Conservation (phyloP, 1,140 invertebrate genomes). For the Acromyrmex charruanus region DNA sequence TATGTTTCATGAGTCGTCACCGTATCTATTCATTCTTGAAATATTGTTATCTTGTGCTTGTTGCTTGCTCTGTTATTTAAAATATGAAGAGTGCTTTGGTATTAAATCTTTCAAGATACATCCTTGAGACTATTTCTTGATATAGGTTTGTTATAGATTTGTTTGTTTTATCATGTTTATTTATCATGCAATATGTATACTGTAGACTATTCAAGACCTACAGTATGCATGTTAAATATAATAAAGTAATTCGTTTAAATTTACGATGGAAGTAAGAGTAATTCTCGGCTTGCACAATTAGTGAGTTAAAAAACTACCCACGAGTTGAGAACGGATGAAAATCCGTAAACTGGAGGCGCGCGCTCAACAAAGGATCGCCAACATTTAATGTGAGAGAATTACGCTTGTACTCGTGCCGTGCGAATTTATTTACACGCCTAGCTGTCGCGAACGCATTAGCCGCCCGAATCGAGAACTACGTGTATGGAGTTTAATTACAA, state of each 20-base stretch:
- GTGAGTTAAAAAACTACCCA: slow-evolving; percentile 53
- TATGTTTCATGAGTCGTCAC: too few relatives aligned
- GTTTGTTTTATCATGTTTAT: background rate
- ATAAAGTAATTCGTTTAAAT: slow-evolving; percentile 53
- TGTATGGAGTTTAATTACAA: slow-evolving; percentile 65
- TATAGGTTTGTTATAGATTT: background rate
- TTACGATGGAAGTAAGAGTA: slow-evolving; percentile 40
- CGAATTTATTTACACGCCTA: slow-evolving; percentile 59
- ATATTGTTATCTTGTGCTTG: too few relatives aligned
- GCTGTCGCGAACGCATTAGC: slow-evolving; percentile 54
- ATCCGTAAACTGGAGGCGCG: slow-evolving; percentile 44
- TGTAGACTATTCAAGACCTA: background rate
- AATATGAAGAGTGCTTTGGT: background rate
- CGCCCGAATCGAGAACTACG: slow-evolving; percentile 52
- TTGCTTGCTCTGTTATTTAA: background rate
- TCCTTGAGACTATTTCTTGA: background rate
- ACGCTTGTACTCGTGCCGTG: slow-evolving; percentile 39
- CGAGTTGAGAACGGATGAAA: slow-evolving; percentile 14
- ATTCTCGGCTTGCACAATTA: slow-evolving; percentile 58
- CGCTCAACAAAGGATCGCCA: slow-evolving; percentile 53
- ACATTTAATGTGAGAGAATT: slow-evolving; percentile 62
- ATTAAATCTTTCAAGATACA: background rate
- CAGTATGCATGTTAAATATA: slow-evolving; percentile 26
- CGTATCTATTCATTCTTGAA: too few relatives aligned
- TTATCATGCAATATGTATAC: too few relatives aligned